Base-by-base conservation (phyloP, 2,113 vertebrate species). In the Xiphorhynchus elegans region DNA sequence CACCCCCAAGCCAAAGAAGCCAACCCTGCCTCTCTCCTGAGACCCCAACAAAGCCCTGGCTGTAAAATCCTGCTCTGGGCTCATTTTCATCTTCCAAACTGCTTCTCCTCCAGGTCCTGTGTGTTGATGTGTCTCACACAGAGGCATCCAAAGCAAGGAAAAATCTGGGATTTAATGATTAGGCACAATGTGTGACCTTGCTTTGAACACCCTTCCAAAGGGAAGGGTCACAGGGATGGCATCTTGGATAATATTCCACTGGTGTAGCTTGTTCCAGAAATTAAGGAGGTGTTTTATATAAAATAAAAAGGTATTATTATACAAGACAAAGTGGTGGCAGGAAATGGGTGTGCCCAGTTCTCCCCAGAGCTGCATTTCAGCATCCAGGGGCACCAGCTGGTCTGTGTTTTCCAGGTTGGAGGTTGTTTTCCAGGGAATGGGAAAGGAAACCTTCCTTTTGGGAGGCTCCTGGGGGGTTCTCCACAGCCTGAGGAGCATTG, bases 401-500 rank as follows among this genome's bases (percentile, higher is more conserved):
- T 17, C n/a, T 64, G 42, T 40, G 42, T 72, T 53, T 87, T 80
- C 6, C 29, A 50, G 67, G 35, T 37, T 49, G 78, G 40, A 75
- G 35, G 26, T 23, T 88, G 20, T 63, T 4, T 0, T 13, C 35
- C 35, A 23, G 0, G 10, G 35, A 33, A 31, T 52, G 33, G 39
- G 16, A 52, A 44, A 12, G 18, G 1, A 1, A 40, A 29, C 5
- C 11, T 53, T 40, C 3, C 10, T n/a, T 66, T 31, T 62, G 40
- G 42, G 85, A 86, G 26, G 79, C 40, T 93, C 11, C 42, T 56
- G 44, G 1, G 42, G 47, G 82, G 31, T 55, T 23, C 39, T 75
- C 9, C 3, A 7, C 40, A 33, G 50, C 39, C n/a, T 7, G 35
- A 59, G 79, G 20, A 59, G 7, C 0, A 0, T 7, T 88, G 77